Evolutionary conservation across 1,140 invertebrate species (phyloP), one percentile per base, ranked within the genome.

Genomic region (Cheumatopsyche charites): DNA sequence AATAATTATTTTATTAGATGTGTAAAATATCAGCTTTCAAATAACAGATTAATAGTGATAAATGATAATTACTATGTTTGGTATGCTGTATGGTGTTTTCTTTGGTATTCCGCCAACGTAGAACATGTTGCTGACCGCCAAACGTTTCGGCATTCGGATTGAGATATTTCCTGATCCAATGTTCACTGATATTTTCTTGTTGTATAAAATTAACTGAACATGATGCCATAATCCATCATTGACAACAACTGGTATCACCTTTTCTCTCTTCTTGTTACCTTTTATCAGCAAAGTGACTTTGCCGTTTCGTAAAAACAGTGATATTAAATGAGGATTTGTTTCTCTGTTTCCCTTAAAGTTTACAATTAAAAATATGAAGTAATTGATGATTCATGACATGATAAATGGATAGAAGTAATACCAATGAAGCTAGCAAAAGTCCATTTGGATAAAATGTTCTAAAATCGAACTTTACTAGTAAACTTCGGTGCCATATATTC

Each of bases 201-300:
- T 86, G 1, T 85, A 82, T 69, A 90, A 90, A 23, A 82, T 83
- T 0, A 92, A 82, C 0, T 83, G 81, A 2, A 94, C 89, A 52
- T 88, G 87, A 81, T 95, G 93, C 95, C 95, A 97, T 25, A 88
- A 84, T 11, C 94, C 94, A 80, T 96, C 92, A 70, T 93, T 91
- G 0, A 94, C 83, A 67, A 84, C 85, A 3, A 85, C 83, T 11
- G 86, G 86, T 45, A 90, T 87, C 4, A 86, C 75, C 1, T 91
- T 80, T 68, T 90, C 89, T 63, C 90, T 86, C 36, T 88, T 87
- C 55, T 88, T 87, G 49, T 87, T 86, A 0, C 87, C 88, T 73
- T 90, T 89, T 13, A 94, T 81, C 62, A 89, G 82, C 6, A 95
- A 82, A 1, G 88, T 82, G 0, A 95, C 78, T 72, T 88, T 86